Conservation (phyloP, 1,140 invertebrate genomes). For the Drosophila simulans region DNA sequence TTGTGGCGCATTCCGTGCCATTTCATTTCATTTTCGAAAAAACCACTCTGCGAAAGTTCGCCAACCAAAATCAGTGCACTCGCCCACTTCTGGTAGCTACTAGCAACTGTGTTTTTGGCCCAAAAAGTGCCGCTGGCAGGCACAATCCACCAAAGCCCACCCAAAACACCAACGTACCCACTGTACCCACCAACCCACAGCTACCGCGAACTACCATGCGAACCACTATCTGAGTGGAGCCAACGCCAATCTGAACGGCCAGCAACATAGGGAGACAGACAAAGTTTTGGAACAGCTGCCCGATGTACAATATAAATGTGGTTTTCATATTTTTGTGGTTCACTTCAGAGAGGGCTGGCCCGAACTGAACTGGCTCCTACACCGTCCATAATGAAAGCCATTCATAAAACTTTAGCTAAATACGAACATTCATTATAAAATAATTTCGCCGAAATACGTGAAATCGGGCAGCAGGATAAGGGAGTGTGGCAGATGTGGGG, state of each 20-base stretch:
- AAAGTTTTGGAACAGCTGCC: slow-evolving; percentile 78
- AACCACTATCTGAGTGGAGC: slow-evolving; percentile 18
- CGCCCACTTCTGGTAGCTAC: slow-evolving; percentile 48
- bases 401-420: slow-evolving; percentile 83
- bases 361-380: slow-evolving; percentile 27
- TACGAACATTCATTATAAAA: slow-evolving; percentile 83
- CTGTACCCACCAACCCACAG: not conserved
- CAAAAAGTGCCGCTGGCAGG: slow-evolving; percentile 49
- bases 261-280: slow-evolving; percentile 45
- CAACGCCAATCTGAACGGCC: slow-evolving; percentile 15
- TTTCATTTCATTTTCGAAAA: slow-evolving; percentile 46
- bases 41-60: slow-evolving; percentile 38
- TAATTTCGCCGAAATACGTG: slow-evolving; percentile 63
- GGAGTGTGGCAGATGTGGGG: not conserved
- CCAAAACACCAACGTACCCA: too few species aligned
- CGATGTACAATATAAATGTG: slow-evolving; percentile 80
- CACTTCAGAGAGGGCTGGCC: slow-evolving; percentile 59
- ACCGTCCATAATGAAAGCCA: slow-evolving; percentile 72
- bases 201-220: slow-evolving; percentile 66
- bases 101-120: slow-evolving; percentile 38
- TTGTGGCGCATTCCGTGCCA: slow-evolving; percentile 45
- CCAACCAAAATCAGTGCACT: slow-evolving; percentile 62
- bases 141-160: slow-evolving; percentile 29
- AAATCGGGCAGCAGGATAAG: slow-evolving; percentile 28
- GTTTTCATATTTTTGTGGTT: slow-evolving; percentile 83